phyloP scores from a whole-genome alignment of 53 echinoderm and acorn worm species.

The Antedon mediterranea region DNA sequence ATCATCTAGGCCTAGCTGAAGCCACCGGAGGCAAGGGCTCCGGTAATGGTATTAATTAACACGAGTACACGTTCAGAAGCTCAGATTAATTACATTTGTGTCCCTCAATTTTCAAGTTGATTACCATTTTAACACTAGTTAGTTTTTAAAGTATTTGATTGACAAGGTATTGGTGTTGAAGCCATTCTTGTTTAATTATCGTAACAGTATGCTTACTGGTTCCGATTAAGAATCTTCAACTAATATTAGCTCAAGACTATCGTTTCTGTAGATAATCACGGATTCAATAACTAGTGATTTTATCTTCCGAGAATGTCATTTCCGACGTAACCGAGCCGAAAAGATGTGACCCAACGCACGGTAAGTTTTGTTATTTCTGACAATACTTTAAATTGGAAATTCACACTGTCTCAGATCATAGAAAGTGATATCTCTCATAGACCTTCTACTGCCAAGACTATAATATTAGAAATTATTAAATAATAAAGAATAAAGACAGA shows the following conservation, averaged over 20 bases:
- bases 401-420: no score
- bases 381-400: background rate
- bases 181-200: background rate
- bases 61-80: background rate
- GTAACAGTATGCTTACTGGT: background rate
- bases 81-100: background rate
- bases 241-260: background rate
- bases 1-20: background rate
- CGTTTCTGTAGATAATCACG: background rate
- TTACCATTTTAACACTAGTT: background rate
- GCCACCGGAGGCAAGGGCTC: background rate
- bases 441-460: no score
- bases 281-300: background rate
- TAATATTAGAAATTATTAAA: no score
- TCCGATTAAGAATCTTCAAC: background rate
- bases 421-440: no score
- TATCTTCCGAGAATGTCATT: background rate
- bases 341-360: background rate
- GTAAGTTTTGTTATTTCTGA: background rate
- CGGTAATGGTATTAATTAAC: background rate
- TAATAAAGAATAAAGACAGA: no score
- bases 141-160: background rate
- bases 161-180: background rate
- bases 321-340: background rate
- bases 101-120: background rate